Conservation (phyloP, 2,113 vertebrate species). For the Gyps fulvus region DNA sequence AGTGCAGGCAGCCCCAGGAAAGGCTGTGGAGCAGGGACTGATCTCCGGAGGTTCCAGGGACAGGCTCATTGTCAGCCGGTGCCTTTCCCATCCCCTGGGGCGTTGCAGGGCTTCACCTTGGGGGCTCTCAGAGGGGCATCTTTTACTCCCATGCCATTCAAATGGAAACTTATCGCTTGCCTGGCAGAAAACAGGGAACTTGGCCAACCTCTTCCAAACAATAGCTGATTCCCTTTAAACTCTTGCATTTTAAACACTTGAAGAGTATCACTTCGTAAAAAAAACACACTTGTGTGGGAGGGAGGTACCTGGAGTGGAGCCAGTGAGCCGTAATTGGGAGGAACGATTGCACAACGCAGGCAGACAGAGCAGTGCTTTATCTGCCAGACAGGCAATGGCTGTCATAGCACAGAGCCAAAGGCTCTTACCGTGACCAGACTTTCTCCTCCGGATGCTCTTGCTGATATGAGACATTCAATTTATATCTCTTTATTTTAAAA, state of each 20-base stretch:
- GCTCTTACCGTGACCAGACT: background rate
- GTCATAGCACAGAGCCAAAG: background rate
- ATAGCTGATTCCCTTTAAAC: background rate
- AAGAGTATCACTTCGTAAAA: background rate
- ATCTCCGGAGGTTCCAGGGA: background rate
- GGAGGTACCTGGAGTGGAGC: background rate
- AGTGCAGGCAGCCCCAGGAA: background rate
- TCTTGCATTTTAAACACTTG: background rate
- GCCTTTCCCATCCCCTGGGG: background rate
- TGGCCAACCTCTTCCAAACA: background rate
- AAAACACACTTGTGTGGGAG: background rate
- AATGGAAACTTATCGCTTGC: background rate
- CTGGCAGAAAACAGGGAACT: background rate
- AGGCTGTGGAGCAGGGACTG: accelerated
- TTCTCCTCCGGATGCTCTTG: background rate
- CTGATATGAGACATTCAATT: background rate
- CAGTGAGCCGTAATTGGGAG: background rate
- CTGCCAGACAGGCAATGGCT: background rate
- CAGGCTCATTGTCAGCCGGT: background rate
- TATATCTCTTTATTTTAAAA: background rate
- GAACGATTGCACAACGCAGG: background rate
- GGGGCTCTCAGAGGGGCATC: background rate
- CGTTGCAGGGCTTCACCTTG: background rate
- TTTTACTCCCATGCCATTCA: background rate
- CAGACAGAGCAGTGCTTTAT: background rate